These are phyloP conservation scores for Schizothorax lantsangensis DNA, from an alignment of 2,797 vertebrate species.

Conservation along the genomic window DNA sequence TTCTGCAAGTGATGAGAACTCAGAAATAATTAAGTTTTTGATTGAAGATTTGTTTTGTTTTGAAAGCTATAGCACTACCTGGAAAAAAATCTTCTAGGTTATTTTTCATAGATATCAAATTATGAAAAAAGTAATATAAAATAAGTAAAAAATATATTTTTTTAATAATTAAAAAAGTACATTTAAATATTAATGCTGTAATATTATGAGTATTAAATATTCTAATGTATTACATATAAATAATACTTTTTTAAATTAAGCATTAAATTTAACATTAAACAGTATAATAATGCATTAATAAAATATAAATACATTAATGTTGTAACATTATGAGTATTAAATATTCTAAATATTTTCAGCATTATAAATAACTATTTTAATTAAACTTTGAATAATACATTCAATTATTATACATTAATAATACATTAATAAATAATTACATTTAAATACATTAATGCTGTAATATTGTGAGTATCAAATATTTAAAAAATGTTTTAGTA, in stretches of 20 bases:
- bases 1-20: background rate
- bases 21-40: background rate
- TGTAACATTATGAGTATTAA: background rate
- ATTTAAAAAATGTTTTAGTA: background rate
- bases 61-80: background rate
- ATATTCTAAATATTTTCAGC: background rate
- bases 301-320: background rate
- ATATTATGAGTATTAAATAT: background rate
- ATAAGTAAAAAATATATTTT: background rate
- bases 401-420: background rate
- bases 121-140: background rate
- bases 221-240: background rate
- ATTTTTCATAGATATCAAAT: background rate
- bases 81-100: background rate
- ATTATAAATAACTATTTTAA: background rate
- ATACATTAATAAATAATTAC: background rate
- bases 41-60: background rate
- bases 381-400: background rate
- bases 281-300: background rate
- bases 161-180: background rate
- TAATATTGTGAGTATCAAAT: background rate
- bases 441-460: background rate
- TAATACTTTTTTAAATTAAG: too few relatives aligned
- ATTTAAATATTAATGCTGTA: background rate
- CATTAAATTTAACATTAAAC: background rate